Evolutionary conservation across 2,797 vertebrate species (phyloP).

Genomic region (Myotis myotis): DNA sequence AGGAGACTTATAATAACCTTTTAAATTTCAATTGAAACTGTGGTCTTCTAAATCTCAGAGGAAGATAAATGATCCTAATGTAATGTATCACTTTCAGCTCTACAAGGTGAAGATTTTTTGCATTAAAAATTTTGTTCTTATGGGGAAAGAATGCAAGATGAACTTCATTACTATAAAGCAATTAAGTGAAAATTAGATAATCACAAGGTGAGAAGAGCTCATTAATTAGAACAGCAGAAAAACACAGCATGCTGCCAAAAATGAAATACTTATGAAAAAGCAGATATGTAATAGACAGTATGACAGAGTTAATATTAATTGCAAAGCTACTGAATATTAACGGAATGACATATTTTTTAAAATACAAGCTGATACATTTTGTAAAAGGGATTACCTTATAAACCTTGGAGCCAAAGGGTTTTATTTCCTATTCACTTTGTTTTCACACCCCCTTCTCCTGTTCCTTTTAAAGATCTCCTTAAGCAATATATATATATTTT

Average conservation of each 20-base stretch:
- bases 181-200: conserved; percentile 59
- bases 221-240: conserved; percentile 55
- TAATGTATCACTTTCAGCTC: neutral
- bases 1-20: neutral
- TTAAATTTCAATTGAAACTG: conserved; percentile 6
- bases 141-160: conserved; percentile 13
- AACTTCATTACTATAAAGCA: conserved; percentile 57
- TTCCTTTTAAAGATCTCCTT: neutral
- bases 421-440: neutral
- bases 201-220: conserved; percentile 49
- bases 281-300: neutral
- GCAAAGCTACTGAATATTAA: conserved; percentile 5
- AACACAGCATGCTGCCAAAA: neutral
- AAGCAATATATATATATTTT: neutral
- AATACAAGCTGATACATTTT: conserved; percentile 15
- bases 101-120: neutral
- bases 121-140: neutral
- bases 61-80: neutral
- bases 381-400: neutral
- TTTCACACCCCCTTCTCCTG: neutral
- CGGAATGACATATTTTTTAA: conserved; percentile 19
- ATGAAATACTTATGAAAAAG: conserved; percentile 19
- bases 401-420: neutral
- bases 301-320: conserved; percentile 29
- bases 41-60: conserved; percentile 10